phyloP scores from a whole-genome alignment of 1,140 invertebrate genomes.

The Dendrolimus kikuchii region DNA sequence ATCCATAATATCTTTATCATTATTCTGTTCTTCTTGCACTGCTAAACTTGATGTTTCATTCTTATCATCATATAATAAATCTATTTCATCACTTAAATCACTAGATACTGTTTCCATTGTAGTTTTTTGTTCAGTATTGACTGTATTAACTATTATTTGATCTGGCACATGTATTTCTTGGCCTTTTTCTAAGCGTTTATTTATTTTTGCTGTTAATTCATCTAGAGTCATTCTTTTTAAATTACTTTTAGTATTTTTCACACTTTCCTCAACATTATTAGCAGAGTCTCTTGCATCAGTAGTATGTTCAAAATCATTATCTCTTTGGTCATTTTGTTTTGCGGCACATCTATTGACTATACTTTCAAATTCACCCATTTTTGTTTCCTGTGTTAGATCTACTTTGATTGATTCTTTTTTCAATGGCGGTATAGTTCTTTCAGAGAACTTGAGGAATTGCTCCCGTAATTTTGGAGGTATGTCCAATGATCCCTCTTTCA shows the following conservation, averaged over 20 bases:
- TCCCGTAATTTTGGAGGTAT: conserved; percentile 66
- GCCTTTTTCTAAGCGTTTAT: conserved; percentile 44
- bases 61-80: conserved; percentile 34
- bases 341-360: conserved; percentile 49
- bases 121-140: conserved; percentile 23
- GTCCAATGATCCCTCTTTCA: conserved; percentile 70
- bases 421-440: conserved; percentile 66
- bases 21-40: conserved; percentile 31
- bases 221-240: conserved; percentile 42
- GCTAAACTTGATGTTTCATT: conserved; percentile 21
- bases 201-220: conserved; percentile 46
- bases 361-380: conserved; percentile 60
- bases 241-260: conserved; percentile 20
- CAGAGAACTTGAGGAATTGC: conserved; percentile 79
- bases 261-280: conserved; percentile 17
- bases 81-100: conserved; percentile 31
- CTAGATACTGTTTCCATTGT: not conserved
- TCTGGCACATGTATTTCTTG: conserved; percentile 44
- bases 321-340: conserved; percentile 20
- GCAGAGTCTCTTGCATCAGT: conserved; percentile 18
- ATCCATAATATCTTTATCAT: conserved; percentile 22
- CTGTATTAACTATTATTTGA: conserved; percentile 40
- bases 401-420: conserved; percentile 52
- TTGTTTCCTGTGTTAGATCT: conserved; percentile 38
- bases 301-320: conserved; percentile 16